Percentiles rank a stretch among this genome's conserved stretches.
Evolutionary conservation across 2,113 vertebrate species (phyloP).

Genomic region (Tenebrosternarchus preto): DNA sequence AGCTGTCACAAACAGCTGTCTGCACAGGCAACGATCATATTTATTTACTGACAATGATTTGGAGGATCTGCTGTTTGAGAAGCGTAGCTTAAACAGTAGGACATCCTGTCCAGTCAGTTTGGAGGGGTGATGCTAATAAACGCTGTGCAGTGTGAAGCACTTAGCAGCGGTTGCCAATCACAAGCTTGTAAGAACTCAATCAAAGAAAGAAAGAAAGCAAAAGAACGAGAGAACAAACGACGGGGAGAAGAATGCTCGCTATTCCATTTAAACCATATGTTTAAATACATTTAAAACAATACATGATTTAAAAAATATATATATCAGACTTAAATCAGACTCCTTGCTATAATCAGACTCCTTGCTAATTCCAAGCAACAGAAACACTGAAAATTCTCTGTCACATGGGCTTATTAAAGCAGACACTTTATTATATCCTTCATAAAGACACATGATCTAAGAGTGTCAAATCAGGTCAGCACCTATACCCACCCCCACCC

Average conservation of each 20-base stretch:
- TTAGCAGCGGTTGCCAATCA: slow-evolving; percentile 46
- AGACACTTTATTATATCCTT: not conserved
- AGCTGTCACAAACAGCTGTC: slow-evolving; percentile 99
- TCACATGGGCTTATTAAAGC: not conserved
- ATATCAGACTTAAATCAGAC: too few species aligned
- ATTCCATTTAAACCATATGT: not conserved
- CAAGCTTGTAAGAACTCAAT: slow-evolving; percentile 35
- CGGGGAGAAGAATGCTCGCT: too few species aligned
- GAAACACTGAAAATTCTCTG: not conserved
- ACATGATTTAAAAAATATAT: too few species aligned
- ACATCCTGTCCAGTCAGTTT: slow-evolving; percentile 70
- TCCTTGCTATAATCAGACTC: too few species aligned
- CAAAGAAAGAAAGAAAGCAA: slow-evolving; percentile 27
- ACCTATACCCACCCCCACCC: slow-evolving; percentile 55
- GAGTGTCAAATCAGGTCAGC: slow-evolving; percentile 52
- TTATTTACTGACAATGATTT: slow-evolving; percentile 80
- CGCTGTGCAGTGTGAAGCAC: slow-evolving; percentile 22
- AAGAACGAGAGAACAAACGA: not conserved
- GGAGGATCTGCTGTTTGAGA: slow-evolving; percentile 72
- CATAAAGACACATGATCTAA: slow-evolving; percentile 26
- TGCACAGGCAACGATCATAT: slow-evolving; percentile 77
- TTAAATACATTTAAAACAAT: too few species aligned
- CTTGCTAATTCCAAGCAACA: too few species aligned
- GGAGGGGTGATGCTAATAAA: slow-evolving; percentile 71
- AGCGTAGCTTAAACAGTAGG: slow-evolving; percentile 66